Percentiles rank a stretch among this genome's conserved stretches.
These are phyloP conservation scores for Zaprionus ornatus DNA, from an alignment of 1,140 invertebrate species.

Conservation along the genomic window DNA sequence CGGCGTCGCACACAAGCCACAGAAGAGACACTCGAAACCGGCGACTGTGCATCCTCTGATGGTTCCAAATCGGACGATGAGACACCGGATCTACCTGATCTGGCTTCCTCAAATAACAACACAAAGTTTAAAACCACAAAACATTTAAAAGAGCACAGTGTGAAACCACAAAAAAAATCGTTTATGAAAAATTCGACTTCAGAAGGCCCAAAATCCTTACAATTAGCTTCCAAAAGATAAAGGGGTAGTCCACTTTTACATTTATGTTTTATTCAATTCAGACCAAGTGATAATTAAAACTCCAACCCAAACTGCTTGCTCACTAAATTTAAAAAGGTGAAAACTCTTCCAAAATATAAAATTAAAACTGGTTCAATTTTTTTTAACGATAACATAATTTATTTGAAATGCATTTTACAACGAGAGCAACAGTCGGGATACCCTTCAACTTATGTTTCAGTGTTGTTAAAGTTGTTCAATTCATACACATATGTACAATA, in stretches of 20 bases:
- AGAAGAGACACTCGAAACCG: not conserved
- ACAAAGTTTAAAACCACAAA: not conserved
- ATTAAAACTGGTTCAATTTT: too few species aligned
- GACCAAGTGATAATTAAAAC: not conserved
- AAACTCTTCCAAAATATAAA: not conserved
- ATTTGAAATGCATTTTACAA: too few species aligned
- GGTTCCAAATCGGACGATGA: not conserved
- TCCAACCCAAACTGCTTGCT: too few species aligned
- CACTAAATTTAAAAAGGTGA: not conserved
- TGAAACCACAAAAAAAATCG: not conserved
- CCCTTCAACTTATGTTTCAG: too few species aligned
- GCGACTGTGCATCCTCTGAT: not conserved
- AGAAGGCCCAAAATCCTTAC: not conserved
- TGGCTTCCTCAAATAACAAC: not conserved
- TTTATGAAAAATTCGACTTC: not conserved
- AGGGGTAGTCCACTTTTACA: not conserved
- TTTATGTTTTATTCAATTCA: not conserved
- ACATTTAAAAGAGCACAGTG: not conserved
- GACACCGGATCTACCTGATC: not conserved
- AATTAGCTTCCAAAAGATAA: not conserved
- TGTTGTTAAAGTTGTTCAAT: too few species aligned
- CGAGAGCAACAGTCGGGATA: too few species aligned
- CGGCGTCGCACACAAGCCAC: not conserved
- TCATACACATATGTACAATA: too few species aligned
- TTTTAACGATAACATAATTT: too few species aligned